A percentile compares a stretch with the other conserved stretches of the same genome.
These are phyloP conservation scores for Corydoras sp. DNA, from an alignment of 2,113 vertebrate genomes.

Conservation along the genomic window DNA sequence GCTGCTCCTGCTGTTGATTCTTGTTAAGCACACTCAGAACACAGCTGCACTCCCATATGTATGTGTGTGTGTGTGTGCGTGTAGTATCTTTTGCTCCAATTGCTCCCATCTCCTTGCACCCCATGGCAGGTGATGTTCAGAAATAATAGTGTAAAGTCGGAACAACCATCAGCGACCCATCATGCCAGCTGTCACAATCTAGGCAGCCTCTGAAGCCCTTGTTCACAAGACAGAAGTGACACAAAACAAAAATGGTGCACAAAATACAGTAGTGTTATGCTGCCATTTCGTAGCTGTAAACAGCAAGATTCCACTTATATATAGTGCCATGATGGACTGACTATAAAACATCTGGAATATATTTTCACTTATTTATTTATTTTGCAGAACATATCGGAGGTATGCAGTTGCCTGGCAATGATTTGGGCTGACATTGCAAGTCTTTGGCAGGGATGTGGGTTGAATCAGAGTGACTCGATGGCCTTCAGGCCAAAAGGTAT, in stretches of 20 bases:
- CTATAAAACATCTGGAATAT: slow-evolving; percentile 12
- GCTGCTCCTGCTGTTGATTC: neutral
- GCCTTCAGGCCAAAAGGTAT: neutral
- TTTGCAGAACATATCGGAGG: neutral
- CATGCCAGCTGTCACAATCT: slow-evolving; percentile 39
- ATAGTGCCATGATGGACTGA: slow-evolving; percentile 2
- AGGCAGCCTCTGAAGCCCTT: neutral
- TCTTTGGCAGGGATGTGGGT: neutral
- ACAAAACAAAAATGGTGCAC: slow-evolving; percentile 11
- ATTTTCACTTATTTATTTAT: neutral
- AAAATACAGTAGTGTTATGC: neutral
- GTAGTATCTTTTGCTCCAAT: slow-evolving; percentile 12
- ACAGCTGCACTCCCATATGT: slow-evolving; percentile 1
- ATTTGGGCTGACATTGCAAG: neutral
- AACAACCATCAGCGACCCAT: slow-evolving; percentile 37
- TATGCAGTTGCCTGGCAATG: neutral
- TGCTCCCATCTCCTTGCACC: slow-evolving; percentile 8
- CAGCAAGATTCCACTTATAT: neutral
- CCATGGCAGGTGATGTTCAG: slow-evolving; percentile 38
- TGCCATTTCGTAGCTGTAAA: neutral
- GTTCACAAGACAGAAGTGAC: slow-evolving; percentile 25
- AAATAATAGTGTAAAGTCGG: slow-evolving; percentile 36
- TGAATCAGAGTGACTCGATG: neutral
- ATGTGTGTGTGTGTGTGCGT: slow-evolving; percentile 4
- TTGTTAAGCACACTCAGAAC: slow-evolving; percentile 21